These are phyloP conservation scores for Rotaria socialis DNA, from an alignment of 2,888 invertebrate species.

Conservation along the genomic window DNA sequence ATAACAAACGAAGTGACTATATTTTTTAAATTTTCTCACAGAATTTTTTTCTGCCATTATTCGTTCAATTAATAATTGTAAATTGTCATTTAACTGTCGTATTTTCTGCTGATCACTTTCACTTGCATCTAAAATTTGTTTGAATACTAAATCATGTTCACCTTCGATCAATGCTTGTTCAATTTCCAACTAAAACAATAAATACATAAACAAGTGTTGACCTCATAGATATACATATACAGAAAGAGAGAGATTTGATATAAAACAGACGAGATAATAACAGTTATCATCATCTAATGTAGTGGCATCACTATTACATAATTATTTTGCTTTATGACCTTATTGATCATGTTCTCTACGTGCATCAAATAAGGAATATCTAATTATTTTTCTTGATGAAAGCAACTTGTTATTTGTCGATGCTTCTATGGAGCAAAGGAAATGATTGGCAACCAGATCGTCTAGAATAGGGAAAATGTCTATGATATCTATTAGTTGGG, in stretches of 20 bases:
- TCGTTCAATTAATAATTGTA: conserved; percentile 39
- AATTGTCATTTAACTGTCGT: conserved; percentile 38
- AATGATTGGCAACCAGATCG: background rate
- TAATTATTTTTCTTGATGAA: background rate
- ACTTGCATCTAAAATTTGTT: conserved; percentile 37
- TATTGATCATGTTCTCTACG: background rate
- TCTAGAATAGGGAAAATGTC: background rate
- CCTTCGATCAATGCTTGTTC: conserved; percentile 45
- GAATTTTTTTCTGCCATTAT: conserved; percentile 38
- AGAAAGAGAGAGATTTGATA: background rate
- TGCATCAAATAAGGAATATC: background rate
- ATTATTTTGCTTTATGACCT: background rate
- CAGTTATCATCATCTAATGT: background rate
- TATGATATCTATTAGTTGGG: background rate
- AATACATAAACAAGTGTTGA: too few species aligned
- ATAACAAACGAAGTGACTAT: background rate
- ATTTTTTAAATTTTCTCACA: background rate
- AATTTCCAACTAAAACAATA: conserved; percentile 38
- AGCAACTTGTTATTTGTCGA: background rate
- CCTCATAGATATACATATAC: too few species aligned
- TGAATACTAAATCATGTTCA: conserved; percentile 43
- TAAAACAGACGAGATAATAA: background rate
- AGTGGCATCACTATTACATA: background rate
- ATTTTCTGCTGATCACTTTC: conserved; percentile 41
- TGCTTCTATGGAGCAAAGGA: background rate